These are phyloP conservation scores for Agelas oroides DNA, from an alignment of 37 sponge, comb jelly and placozoan genomes.

Conservation along the genomic window DNA sequence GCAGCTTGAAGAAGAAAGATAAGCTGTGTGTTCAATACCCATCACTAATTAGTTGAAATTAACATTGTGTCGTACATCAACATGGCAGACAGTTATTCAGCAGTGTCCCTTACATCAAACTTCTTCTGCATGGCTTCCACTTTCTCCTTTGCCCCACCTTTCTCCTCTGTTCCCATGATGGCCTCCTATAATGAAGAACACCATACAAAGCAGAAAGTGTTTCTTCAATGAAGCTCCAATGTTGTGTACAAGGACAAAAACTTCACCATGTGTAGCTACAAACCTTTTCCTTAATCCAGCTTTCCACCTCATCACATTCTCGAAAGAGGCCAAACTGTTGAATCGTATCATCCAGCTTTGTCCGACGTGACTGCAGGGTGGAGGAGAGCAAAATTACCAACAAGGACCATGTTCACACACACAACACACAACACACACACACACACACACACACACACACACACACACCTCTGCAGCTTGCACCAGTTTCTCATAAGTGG, in stretches of 20 bases:
- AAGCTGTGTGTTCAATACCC: neutral
- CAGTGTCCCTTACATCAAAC: slow-evolving; percentile 91
- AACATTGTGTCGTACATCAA: too few relatives aligned
- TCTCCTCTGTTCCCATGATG: slow-evolving; percentile 81
- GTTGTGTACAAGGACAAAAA: too few relatives aligned
- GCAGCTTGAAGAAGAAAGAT: neutral
- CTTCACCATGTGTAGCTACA: too few relatives aligned
- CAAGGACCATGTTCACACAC: too few relatives aligned
- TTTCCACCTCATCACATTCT: slow-evolving; percentile 91
- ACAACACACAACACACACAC: too few relatives aligned
- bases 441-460: slow-evolving; percentile 66
- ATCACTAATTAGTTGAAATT: neutral
- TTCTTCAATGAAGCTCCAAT: too few relatives aligned
- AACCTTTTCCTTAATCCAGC: slow-evolving; percentile 86
- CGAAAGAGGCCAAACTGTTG: slow-evolving; percentile 78
- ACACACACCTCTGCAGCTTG: too few relatives aligned
- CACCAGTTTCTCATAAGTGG: slow-evolving; percentile 67
- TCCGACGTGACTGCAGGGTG: slow-evolving; percentile 37
- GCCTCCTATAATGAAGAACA: slow-evolving; percentile 44
- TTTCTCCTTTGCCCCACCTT: slow-evolving; percentile 74
- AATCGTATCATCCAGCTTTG: slow-evolving; percentile 75
- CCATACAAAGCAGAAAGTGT: neutral
- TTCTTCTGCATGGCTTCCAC: slow-evolving; percentile 92
- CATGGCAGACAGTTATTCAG: too few relatives aligned
- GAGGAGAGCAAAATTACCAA: neutral